A percentile compares a stretch with the other conserved stretches of the same genome.
These are phyloP conservation scores for Suricata suricatta DNA, from an alignment of 2,113 vertebrate species.

Conservation along the genomic window DNA sequence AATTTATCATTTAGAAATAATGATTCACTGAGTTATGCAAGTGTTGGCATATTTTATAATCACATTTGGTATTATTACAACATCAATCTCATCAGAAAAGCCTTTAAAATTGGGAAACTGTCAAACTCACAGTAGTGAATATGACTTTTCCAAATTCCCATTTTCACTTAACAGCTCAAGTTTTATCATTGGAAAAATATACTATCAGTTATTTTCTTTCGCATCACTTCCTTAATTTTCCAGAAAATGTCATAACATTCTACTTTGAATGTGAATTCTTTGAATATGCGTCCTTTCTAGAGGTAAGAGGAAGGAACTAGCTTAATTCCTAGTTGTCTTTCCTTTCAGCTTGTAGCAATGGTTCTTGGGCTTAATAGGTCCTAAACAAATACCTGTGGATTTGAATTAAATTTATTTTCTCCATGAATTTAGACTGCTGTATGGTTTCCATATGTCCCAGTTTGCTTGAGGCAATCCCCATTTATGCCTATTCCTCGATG, in stretches of 20 bases:
- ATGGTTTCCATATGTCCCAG: background rate
- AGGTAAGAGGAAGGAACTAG: background rate
- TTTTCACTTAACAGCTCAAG: background rate
- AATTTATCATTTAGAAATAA: background rate
- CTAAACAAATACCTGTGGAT: background rate
- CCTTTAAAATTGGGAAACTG: background rate
- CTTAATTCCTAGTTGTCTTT: background rate
- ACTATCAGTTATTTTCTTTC: background rate
- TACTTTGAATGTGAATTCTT: background rate
- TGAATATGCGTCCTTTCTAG: background rate
- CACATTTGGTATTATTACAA: background rate
- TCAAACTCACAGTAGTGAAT: background rate
- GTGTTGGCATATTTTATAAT: background rate
- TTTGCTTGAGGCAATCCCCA: background rate
- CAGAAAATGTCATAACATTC: background rate
- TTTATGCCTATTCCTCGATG: background rate
- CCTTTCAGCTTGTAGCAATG: background rate
- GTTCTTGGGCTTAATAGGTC: background rate
- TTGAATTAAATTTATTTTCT: background rate
- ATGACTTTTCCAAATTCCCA: background rate
- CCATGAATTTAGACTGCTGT: background rate
- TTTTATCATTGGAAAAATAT: background rate
- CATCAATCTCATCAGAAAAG: background rate
- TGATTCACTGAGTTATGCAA: background rate
- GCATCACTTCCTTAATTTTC: background rate